Percentiles rank a stretch among this genome's conserved stretches.
phyloP scores from a whole-genome alignment of 1,140 invertebrate species.

The Anastrepha obliqua region DNA sequence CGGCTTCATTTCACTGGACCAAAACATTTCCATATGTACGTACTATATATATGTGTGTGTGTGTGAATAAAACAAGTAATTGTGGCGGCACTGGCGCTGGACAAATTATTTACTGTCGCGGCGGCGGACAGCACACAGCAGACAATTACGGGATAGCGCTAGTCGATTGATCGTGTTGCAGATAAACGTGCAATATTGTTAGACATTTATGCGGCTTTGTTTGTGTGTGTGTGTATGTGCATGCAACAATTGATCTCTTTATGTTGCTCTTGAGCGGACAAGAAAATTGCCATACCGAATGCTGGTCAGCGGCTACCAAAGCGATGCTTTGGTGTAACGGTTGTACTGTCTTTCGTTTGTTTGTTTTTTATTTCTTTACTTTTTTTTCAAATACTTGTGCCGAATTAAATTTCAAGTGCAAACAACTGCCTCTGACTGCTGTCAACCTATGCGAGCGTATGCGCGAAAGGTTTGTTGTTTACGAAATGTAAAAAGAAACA shows the following conservation, averaged over 20 bases:
- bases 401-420: conserved; percentile 40
- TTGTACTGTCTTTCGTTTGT: neutral
- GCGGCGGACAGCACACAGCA: neutral
- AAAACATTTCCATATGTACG: too few relatives aligned
- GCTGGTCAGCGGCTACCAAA: neutral
- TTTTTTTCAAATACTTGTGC: conserved; percentile 21
- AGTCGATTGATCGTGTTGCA: conserved; percentile 18
- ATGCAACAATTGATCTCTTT: conserved; percentile 34
- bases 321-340: neutral
- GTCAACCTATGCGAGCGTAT: neutral
- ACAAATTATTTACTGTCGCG: conserved; percentile 11
- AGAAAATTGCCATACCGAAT: neutral
- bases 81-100: neutral
- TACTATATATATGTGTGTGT: too few relatives aligned
- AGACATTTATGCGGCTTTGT: neutral
- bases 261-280: neutral
- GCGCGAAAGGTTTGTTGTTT: neutral
- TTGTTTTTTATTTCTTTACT: neutral
- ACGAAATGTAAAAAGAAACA: neutral
- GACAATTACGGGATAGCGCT: neutral
- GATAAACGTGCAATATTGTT: conserved; percentile 43
- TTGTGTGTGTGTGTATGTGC: neutral
- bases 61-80: neutral
- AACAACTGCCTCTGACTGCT: neutral
- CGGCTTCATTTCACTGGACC: too few relatives aligned